Conservation (phyloP, 2,113 vertebrate genomes). For the Alaudala cheleensis region DNA sequence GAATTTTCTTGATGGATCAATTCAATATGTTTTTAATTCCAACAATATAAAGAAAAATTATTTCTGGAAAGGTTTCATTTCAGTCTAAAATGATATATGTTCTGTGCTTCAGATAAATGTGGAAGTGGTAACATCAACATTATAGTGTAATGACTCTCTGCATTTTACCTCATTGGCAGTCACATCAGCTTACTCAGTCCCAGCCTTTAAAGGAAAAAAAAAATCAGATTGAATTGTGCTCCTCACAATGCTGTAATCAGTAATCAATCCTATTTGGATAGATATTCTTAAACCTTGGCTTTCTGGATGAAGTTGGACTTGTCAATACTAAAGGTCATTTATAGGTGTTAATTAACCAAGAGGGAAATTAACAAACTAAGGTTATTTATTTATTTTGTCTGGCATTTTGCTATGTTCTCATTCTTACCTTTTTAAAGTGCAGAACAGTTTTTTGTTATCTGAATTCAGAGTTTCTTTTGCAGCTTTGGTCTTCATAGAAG, state of each 20-base stretch:
- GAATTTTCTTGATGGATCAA: slow-evolving; percentile 71
- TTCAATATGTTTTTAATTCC: slow-evolving; percentile 76
- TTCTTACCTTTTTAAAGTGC: neutral
- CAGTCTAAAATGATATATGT: slow-evolving; percentile 27
- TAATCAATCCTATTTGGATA: slow-evolving; percentile 78
- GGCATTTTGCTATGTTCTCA: slow-evolving; percentile 72
- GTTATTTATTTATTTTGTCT: slow-evolving; percentile 69
- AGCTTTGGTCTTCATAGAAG: neutral
- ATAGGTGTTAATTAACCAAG: slow-evolving; percentile 88
- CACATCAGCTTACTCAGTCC: neutral
- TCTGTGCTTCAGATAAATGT: neutral
- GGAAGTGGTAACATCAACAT: neutral
- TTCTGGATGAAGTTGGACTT: slow-evolving; percentile 83
- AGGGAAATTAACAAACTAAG: slow-evolving; percentile 85
- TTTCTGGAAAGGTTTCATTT: slow-evolving; percentile 58
- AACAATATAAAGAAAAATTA: slow-evolving; percentile 72
- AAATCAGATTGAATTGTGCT: slow-evolving; percentile 10
- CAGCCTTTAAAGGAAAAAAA: neutral
- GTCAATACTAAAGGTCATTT: slow-evolving; percentile 81
- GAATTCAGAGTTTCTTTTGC: neutral
- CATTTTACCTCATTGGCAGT: neutral
- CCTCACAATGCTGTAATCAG: slow-evolving; percentile 59
- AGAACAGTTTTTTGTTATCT: neutral
- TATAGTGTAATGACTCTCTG: neutral
- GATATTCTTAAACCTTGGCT: slow-evolving; percentile 78